Evolutionary conservation across 1,140 invertebrate species (phyloP).

Genomic region (Drosophila willistoni): DNA sequence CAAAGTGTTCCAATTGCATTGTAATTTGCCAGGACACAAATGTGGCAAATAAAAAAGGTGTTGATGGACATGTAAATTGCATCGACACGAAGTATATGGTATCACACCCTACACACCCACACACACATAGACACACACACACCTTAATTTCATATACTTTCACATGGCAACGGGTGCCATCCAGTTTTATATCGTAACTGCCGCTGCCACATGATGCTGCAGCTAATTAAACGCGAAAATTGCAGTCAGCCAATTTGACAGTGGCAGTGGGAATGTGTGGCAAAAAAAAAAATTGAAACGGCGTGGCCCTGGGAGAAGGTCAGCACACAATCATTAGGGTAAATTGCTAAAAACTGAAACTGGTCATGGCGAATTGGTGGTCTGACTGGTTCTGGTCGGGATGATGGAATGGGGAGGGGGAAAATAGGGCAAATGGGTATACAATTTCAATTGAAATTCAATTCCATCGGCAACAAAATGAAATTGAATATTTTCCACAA

Average conservation of each 20-base stretch:
- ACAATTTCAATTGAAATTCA: conserved; percentile 64
- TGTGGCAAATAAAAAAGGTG: conserved; percentile 65
- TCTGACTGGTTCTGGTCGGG: not conserved
- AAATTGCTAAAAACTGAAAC: conserved; percentile 21
- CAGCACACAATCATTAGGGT: conserved; percentile 19
- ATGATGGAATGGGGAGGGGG: not conserved
- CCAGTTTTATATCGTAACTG: conserved; percentile 12
- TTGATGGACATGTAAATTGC: conserved; percentile 79
- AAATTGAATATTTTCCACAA: conserved; percentile 50
- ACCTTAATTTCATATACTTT: conserved; percentile 2
- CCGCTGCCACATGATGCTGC: conserved; percentile 51
- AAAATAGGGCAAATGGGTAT: conserved; percentile 12
- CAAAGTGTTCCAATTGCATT: not conserved
- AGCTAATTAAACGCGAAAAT: conserved; percentile 77
- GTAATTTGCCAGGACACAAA: not conserved
- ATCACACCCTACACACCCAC: not conserved
- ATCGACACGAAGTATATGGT: conserved; percentile 40
- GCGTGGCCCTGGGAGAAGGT: not conserved
- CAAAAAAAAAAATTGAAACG: not conserved
- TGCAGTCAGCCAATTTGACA: conserved; percentile 57
- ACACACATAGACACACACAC: too few species aligned
- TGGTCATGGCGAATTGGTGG: not conserved
- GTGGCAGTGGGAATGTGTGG: conserved; percentile 13
- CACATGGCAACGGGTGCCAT: not conserved
- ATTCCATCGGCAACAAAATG: conserved; percentile 47